Evolutionary conservation across 1,140 invertebrate genomes (phyloP), one percentile per base, ranked within the genome.

Genomic region (Acromyrmex echinatior): DNA sequence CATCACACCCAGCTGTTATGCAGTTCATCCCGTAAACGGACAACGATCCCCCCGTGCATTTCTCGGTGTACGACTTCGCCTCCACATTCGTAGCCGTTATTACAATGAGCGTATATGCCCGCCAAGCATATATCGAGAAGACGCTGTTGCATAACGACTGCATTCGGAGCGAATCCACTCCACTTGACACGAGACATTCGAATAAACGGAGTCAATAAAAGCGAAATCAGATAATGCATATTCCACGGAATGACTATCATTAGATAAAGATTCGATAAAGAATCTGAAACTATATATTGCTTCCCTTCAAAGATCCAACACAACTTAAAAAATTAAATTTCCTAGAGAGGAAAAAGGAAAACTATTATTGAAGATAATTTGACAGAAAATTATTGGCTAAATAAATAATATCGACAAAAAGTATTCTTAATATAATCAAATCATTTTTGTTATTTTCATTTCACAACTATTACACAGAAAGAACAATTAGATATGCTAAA

Each of bases 21-120:
- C 80, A 82, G 79, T 82, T 66, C 79, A 82, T 82, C 80, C 12
- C 56, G 53, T 74, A 62, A 70, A 82, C 53, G 56, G 80, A 82
- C 68, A 82, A 82, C 39, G 68, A 82, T 39, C 56, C 39, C 18
- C 53, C 18, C 10, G 56, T 62, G 35, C 80, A 82, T 82, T 74
- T 82, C 80, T 82, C 53, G n/a, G 31, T 45, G 70, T 73, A 31
- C 80, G 25, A 74, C 35, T 82, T 82, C 25, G 31, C 51, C 53
- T 12, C 49, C 49, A 14, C 10, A 16, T 16, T 78, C 12, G 53
- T 53, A 71, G 65, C 51, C 49, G 39, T 82, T 74, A 82, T 82
- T 82, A 70, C 31, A 16, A 9, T 14, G 66, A 14, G 21, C 21
- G 39, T 39, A 80, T 80, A 66, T 53, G 31, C 18, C 18, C 28